Conservation (phyloP, 1,140 invertebrate genomes). For the Chironomus striatipennis region DNA sequence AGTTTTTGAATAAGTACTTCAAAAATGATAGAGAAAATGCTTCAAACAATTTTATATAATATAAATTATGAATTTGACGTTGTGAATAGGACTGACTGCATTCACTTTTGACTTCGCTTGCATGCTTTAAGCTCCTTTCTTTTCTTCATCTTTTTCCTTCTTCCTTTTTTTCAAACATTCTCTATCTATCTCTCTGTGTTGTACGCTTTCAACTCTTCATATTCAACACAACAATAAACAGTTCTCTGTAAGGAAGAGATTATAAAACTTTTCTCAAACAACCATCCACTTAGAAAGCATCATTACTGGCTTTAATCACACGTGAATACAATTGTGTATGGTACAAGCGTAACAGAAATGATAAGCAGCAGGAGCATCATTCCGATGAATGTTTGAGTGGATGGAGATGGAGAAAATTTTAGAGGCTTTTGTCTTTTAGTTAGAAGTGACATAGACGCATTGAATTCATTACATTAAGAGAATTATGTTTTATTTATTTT, state of each 20-base stretch:
- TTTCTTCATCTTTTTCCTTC: background rate
- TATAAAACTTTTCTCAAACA: constrained; percentile 7
- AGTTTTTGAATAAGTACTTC: background rate
- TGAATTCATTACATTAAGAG: no score
- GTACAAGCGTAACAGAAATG: constrained; percentile 14
- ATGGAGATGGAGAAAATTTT: background rate
- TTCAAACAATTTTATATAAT: background rate
- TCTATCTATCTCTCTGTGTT: no score
- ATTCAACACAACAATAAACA: background rate
- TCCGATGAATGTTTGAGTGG: background rate
- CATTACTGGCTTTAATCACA: constrained; percentile 18
- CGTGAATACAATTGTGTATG: constrained; percentile 20
- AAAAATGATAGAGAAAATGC: background rate
- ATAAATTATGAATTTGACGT: constrained; percentile 13
- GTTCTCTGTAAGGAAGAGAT: constrained; percentile 1
- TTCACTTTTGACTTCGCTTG: background rate
- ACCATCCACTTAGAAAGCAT: constrained; percentile 22
- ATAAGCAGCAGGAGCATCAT: constrained; percentile 6
- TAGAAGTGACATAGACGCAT: no score
- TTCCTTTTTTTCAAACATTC: no score
- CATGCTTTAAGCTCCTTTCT: background rate
- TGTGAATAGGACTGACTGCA: background rate
- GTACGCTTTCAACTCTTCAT: no score
- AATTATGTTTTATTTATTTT: no score
- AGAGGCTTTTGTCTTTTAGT: no score